A percentile compares a stretch with the other conserved stretches of the same genome.
phyloP scores from a whole-genome alignment of 35 echinoderm and acorn worm species.

The Amphiura filiformis region DNA sequence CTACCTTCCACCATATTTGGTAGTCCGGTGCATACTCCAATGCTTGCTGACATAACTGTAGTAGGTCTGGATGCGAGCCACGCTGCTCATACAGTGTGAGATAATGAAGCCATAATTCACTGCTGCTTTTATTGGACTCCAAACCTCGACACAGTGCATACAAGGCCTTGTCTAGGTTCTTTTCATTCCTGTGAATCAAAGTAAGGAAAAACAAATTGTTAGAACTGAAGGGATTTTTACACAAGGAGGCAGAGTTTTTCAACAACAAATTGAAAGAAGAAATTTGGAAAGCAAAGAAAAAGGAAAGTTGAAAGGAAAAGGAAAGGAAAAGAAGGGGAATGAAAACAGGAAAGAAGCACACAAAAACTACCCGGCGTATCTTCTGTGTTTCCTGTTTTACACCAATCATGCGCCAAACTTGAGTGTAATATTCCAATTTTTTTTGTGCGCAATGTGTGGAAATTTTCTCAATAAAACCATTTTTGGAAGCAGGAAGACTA shows the following conservation, averaged over 20 bases:
- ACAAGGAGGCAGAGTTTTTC: neutral
- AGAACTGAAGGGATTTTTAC: too few species aligned
- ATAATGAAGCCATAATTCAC: slow-evolving; percentile 78
- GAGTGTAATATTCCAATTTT: too few species aligned
- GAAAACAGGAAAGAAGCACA: too few species aligned
- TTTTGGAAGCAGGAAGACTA: too few species aligned
- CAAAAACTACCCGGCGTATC: too few species aligned
- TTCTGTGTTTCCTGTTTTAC: too few species aligned
- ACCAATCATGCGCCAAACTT: too few species aligned
- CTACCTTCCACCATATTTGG: slow-evolving; percentile 76
- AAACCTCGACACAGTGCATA: slow-evolving; percentile 87
- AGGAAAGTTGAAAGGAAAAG: neutral
- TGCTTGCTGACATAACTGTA: slow-evolving; percentile 71
- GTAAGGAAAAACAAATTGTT: neutral
- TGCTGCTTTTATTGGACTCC: slow-evolving; percentile 57
- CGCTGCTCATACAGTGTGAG: slow-evolving; percentile 55
- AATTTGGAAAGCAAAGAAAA: neutral
- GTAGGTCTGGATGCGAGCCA: slow-evolving; percentile 51
- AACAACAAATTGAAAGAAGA: neutral
- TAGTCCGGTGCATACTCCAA: slow-evolving; percentile 71
- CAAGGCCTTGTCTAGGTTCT: slow-evolving; percentile 60
- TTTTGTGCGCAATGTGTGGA: too few species aligned
- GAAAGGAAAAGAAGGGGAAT: too few species aligned
- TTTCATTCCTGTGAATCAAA: slow-evolving; percentile 34
- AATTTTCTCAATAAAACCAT: too few species aligned